A percentile compares a stretch with the other conserved stretches of the same genome.
Evolutionary conservation across 2,113 vertebrate genomes (phyloP).

Genomic region (Agapornis roseicollis): DNA sequence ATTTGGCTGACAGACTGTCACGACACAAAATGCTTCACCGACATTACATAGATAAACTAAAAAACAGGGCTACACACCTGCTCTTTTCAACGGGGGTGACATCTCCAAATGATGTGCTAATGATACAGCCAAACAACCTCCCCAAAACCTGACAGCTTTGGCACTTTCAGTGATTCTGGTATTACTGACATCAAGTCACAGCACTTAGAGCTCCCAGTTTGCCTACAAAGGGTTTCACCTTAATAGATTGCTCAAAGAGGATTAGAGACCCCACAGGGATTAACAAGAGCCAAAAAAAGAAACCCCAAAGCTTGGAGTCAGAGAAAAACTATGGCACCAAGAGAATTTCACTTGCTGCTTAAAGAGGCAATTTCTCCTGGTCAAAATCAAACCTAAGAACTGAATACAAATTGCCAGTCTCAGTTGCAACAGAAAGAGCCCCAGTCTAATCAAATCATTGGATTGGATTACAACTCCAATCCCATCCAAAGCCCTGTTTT

Average conservation of each 20-base stretch:
- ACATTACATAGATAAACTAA: background rate
- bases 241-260: background rate
- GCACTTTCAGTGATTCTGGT: background rate
- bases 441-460: background rate
- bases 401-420: background rate
- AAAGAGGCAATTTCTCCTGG: background rate
- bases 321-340: background rate
- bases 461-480: background rate
- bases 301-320: background rate
- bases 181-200: background rate
- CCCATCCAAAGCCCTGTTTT: background rate
- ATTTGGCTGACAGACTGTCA: conserved; percentile 47
- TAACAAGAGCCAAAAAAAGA: background rate
- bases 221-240: conserved; percentile 17
- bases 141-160: background rate
- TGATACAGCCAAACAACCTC: background rate
- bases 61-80: background rate
- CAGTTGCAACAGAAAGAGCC: background rate
- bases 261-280: conserved; percentile 33
- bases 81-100: background rate
- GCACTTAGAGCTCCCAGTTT: background rate
- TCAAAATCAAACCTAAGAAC: background rate
- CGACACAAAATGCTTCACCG: conserved; percentile 37
- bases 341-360: background rate
- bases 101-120: background rate